Evolutionary conservation across 1,140 invertebrate genomes (phyloP).

Genomic region (Ganaspis sp.): DNA sequence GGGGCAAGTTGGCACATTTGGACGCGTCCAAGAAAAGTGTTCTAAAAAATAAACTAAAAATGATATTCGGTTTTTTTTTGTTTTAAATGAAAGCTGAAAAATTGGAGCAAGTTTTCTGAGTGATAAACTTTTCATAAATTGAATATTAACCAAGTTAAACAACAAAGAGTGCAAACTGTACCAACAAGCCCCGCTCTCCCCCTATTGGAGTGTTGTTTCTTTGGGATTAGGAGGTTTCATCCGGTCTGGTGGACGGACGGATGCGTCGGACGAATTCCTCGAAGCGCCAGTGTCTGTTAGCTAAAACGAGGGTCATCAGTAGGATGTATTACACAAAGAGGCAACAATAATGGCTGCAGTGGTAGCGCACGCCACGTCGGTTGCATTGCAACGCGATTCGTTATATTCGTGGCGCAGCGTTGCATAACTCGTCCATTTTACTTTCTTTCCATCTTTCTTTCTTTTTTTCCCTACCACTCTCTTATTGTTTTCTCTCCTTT

Average conservation of each 20-base stretch:
- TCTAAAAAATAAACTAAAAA: no score
- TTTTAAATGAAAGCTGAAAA: no score
- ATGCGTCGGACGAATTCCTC: constrained; percentile 25
- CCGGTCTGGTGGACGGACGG: constrained; percentile 50
- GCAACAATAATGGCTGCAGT: constrained; percentile 24
- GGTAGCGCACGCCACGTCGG: constrained; percentile 21
- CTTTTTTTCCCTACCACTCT: constrained; percentile 10
- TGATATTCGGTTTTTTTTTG: no score
- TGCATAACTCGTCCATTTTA: constrained; percentile 55
- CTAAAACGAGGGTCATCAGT: constrained; percentile 24
- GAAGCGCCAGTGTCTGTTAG: constrained; percentile 14
- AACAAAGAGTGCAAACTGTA: no score
- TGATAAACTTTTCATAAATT: no score
- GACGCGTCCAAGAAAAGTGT: no score
- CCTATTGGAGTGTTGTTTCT: not conserved
- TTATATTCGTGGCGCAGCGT: constrained; percentile 56
- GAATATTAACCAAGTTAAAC: no score
- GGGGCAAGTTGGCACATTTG: no score
- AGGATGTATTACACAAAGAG: constrained; percentile 29
- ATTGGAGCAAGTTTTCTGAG: no score
- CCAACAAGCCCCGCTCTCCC: no score
- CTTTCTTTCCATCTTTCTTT: not conserved
- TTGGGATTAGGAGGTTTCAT: not conserved
- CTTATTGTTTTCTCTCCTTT: constrained; percentile 1
- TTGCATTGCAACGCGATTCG: constrained; percentile 44